Percentiles rank a stretch among this genome's conserved stretches.
phyloP scores from a whole-genome alignment of 2,113 vertebrate genomes.

The Atractosteus spatula region DNA sequence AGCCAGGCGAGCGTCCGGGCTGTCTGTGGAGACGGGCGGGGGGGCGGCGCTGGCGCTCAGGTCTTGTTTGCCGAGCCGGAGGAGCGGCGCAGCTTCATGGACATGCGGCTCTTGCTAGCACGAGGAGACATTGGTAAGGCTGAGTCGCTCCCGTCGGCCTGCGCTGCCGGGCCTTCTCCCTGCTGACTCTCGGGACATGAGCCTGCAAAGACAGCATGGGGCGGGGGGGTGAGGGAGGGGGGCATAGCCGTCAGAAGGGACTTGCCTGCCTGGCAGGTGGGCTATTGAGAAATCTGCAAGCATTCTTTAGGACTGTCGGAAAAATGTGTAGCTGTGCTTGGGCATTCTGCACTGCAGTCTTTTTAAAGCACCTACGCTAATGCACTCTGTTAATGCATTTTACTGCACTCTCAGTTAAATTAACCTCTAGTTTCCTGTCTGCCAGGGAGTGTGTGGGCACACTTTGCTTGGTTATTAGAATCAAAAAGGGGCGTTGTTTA shows the following conservation, averaged over 20 bases:
- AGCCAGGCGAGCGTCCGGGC: conserved; percentile 3
- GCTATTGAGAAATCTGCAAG: background rate
- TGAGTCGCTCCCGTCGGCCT: conserved; percentile 87
- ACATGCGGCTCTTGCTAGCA: conserved; percentile 98
- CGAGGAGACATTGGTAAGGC: conserved; percentile 95
- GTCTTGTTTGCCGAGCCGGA: conserved; percentile 97
- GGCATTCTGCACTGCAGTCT: background rate
- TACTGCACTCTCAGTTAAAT: too few species aligned
- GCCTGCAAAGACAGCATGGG: conserved; percentile 67
- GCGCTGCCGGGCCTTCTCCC: conserved; percentile 81
- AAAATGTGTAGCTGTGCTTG: background rate
- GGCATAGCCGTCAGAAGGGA: background rate
- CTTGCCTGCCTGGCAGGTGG: background rate
- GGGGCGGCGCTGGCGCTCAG: conserved; percentile 47
- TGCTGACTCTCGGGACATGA: conserved; percentile 85
- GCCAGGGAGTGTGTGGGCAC: too few species aligned
- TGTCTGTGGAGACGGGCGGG: background rate
- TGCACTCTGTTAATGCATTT: too few species aligned
- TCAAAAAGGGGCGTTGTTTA: too few species aligned
- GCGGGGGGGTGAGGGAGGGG: background rate
- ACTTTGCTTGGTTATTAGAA: too few species aligned
- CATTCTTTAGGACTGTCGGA: background rate
- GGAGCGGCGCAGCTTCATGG: conserved; percentile 95
- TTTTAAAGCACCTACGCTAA: background rate
- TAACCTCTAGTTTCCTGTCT: too few species aligned